Evolutionary conservation across 2,113 vertebrate genomes (phyloP), one percentile per base, ranked within the genome.

Genomic region (Cyanoliseus patagonus): DNA sequence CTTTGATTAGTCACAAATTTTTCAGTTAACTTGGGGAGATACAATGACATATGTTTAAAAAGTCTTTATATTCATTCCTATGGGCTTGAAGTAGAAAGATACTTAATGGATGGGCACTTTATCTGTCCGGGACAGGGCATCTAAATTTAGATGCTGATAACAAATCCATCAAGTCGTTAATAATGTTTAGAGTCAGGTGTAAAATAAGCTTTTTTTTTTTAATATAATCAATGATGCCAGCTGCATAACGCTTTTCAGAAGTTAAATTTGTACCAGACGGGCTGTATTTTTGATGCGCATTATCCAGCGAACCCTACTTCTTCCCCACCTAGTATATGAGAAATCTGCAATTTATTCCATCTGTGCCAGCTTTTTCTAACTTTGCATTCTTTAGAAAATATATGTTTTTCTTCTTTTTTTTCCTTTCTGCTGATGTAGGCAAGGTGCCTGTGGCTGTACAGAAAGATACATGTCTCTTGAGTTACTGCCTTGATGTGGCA

Each of bases 1-100:
- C 66, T 94, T 85, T 83, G 69, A 88, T 94, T 95, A 95, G 83
- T 91, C 62, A 94, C 94, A 88, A 86, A 59, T 96, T 96, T 92
- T 96, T 79, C 73, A 18, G 74, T 67, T 78, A 95, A 92, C 74
- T 77, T 88, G 44, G 44, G 88, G 76, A 68, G 59, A 39, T 31
- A 85, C 63, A 83, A 77, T 47, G 52, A 39, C 10, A 3, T 42
- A 37, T 10, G 3, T 74, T 87, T 46, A 30, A 78, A 86, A 87
- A 80, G 22, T 41, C 44, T 81, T 92, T 51, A 6, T 87, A 49
- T 30, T 91, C n/a, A 42, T 85, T 46, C 83, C 55, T 57, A 46
- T 16, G 27, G 42, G 10, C 35, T 75, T 63, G 37, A 78, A 68
- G 51, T 27, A 77, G 76, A 67, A 83, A 59, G 39, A 63, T 68